A percentile compares a stretch with the other conserved stretches of the same genome.
Evolutionary conservation across 1,140 invertebrate genomes (phyloP).

Genomic region (Cydia fagiglandana): DNA sequence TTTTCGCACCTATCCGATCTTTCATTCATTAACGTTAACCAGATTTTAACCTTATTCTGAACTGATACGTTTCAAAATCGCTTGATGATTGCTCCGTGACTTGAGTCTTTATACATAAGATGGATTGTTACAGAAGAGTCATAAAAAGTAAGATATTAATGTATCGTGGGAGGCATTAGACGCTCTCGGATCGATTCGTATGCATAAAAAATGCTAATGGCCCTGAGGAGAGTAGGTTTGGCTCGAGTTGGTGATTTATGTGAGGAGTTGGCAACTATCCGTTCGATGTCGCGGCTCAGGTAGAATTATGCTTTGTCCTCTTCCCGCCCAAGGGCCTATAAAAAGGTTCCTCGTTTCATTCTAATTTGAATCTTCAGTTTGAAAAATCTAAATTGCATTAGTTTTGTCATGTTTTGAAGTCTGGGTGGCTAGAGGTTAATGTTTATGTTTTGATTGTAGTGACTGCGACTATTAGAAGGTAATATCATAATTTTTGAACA

Average conservation of each 20-base stretch:
- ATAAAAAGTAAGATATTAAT: constrained; percentile 80
- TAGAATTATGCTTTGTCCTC: constrained; percentile 39
- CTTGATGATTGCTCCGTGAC: constrained; percentile 19
- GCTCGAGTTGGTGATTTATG: constrained; percentile 71
- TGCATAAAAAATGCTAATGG: constrained; percentile 80
- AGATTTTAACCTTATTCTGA: background rate
- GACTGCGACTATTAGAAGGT: too few species aligned
- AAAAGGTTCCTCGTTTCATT: too few species aligned
- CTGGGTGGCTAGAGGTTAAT: too few species aligned
- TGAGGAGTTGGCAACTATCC: constrained; percentile 65
- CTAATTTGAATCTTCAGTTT: too few species aligned
- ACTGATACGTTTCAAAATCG: constrained; percentile 36
- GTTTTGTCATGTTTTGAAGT: too few species aligned
- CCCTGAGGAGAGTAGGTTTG: constrained; percentile 61
- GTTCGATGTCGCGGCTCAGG: constrained; percentile 64
- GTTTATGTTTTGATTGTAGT: too few species aligned
- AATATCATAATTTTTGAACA: too few species aligned
- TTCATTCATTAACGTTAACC: too few species aligned
- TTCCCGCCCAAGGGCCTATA: too few species aligned
- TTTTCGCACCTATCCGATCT: constrained; percentile 32
- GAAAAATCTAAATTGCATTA: too few species aligned
- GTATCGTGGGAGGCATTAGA: constrained; percentile 79
- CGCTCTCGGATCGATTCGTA: constrained; percentile 74
- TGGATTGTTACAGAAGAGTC: constrained; percentile 77
- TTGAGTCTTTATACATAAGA: constrained; percentile 50